A percentile compares a stretch with the other conserved stretches of the same genome.
Conservation (phyloP, 2,797 vertebrate genomes). For the Neosilurus hyrtlii region DNA sequence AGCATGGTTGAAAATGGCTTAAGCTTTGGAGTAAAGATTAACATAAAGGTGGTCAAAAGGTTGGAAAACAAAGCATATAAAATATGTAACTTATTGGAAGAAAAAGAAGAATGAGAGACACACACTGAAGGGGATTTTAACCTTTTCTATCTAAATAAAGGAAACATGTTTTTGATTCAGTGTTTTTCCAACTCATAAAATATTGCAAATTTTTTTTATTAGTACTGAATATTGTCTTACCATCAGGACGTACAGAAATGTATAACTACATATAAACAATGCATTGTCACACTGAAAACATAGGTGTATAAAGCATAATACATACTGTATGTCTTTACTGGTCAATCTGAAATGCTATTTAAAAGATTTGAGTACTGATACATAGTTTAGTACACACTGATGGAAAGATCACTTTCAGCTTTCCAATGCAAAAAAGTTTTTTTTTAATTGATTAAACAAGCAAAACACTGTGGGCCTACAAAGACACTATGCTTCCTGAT, state of each 20-base stretch:
- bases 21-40: background rate
- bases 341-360: background rate
- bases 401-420: too few relatives aligned
- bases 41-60: background rate
- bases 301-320: too few relatives aligned
- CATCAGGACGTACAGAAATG: background rate
- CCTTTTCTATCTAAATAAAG: background rate
- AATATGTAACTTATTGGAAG: background rate
- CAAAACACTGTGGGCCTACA: too few relatives aligned
- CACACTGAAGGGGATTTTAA: background rate
- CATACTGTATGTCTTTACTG: background rate
- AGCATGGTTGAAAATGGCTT: background rate
- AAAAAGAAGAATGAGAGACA: background rate
- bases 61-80: background rate
- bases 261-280: background rate
- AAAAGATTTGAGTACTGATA: background rate
- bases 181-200: background rate
- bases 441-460: too few relatives aligned
- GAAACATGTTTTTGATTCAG: background rate
- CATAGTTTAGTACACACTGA: too few relatives aligned
- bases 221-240: background rate
- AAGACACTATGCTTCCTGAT: too few relatives aligned
- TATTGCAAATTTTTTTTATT: background rate
- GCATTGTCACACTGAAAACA: background rate
- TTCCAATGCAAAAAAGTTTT: too few relatives aligned